These are phyloP conservation scores for Standfussiana lucernea DNA, from an alignment of 2,888 invertebrate species.

Conservation along the genomic window DNA sequence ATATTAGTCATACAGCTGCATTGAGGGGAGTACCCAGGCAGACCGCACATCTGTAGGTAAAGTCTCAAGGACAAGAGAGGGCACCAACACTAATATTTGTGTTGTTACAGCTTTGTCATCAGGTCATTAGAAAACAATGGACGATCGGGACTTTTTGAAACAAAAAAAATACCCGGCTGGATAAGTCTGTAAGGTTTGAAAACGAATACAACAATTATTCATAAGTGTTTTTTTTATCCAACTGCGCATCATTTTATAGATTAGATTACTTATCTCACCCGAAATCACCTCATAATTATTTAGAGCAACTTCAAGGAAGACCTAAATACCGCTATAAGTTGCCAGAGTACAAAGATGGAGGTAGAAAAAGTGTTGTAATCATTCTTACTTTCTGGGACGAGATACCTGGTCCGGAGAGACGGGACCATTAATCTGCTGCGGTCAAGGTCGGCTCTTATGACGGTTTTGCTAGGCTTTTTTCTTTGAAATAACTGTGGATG, in stretches of 20 bases:
- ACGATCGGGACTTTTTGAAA: background rate
- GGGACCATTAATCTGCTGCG: constrained; percentile 58
- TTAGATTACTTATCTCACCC: background rate
- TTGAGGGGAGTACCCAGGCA: constrained; percentile 9
- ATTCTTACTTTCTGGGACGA: constrained; percentile 60
- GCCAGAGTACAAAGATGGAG: constrained; percentile 40
- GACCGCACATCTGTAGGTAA: background rate
- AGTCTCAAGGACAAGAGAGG: background rate
- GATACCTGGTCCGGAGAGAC: constrained; percentile 62
- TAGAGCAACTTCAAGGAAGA: constrained; percentile 22
- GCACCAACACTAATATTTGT: background rate
- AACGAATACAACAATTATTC: background rate
- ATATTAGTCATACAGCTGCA: constrained; percentile 4
- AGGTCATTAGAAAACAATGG: background rate
- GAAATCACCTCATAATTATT: constrained; percentile 34
- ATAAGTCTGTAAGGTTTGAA: background rate
- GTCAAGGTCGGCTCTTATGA: constrained; percentile 62
- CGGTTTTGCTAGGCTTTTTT: constrained; percentile 44
- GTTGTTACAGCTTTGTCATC: background rate
- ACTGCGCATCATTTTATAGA: background rate
- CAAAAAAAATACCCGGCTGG: background rate
- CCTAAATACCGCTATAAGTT: constrained; percentile 46
- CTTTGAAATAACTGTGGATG: constrained; percentile 20
- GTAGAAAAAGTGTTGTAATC: constrained; percentile 63
- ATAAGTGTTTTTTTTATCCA: background rate